Conservation (phyloP, 2,888 invertebrate species). For the Cantharis lateralis region DNA sequence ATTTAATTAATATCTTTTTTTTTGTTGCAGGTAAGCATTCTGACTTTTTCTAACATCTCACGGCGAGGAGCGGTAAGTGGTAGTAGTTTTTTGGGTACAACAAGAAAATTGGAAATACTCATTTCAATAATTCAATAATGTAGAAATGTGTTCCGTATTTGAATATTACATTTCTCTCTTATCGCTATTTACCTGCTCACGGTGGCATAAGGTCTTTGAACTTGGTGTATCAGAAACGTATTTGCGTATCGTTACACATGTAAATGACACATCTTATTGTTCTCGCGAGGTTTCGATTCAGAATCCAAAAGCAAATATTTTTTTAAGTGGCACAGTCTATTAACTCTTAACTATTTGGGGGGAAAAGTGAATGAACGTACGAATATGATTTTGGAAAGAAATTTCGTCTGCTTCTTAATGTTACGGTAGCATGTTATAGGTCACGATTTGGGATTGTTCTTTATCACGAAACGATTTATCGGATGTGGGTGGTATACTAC, state of each 20-base stretch:
- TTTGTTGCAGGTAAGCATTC: not conserved
- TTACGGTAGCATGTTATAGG: conserved; percentile 1
- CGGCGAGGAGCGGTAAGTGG: not conserved
- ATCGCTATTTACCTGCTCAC: conserved; percentile 21
- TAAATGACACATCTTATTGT: not conserved
- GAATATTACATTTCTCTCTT: conserved; percentile 9
- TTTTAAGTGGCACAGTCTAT: not conserved
- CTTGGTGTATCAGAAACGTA: conserved; percentile 18
- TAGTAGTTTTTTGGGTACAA: not conserved
- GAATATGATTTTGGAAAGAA: not conserved
- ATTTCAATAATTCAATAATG: not conserved
- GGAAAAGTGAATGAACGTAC: conserved; percentile 1
- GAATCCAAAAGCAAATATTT: not conserved
- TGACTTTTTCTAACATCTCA: not conserved
- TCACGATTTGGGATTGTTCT: conserved; percentile 1
- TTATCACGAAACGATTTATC: conserved; percentile 3
- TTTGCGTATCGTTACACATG: conserved; percentile 11
- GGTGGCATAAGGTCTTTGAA: conserved; percentile 22
- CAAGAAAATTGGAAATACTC: not conserved
- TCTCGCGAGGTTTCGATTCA: not conserved
- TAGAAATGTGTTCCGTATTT: conserved; percentile 6
- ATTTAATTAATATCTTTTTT: not conserved
- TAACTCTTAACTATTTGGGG: not conserved
- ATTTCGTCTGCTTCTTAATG: not conserved
- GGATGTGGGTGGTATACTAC: not conserved